phyloP scores from a whole-genome alignment of 1,140 invertebrate genomes.

The Drosophila rhopaloa region DNA sequence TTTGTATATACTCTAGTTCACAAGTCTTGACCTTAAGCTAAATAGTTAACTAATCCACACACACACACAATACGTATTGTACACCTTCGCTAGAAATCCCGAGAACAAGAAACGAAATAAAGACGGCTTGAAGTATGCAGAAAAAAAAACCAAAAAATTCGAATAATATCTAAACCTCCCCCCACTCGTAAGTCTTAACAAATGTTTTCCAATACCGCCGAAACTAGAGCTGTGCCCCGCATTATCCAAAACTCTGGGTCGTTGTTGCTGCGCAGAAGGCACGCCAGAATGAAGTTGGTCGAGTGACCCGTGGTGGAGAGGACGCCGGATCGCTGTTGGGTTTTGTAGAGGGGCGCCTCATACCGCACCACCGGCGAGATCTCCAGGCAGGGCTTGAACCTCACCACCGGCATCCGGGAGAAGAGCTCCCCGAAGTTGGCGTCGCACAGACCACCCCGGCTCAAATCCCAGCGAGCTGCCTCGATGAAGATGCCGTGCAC shows the following conservation, averaged over 20 bases:
- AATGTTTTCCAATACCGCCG: slow-evolving; percentile 88
- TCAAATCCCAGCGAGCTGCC: slow-evolving; percentile 92
- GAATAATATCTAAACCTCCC: neutral
- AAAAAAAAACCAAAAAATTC: slow-evolving; percentile 4
- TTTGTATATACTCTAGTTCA: neutral
- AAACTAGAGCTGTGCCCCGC: slow-evolving; percentile 92
- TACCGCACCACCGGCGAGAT: slow-evolving; percentile 86
- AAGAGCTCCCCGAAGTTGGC: slow-evolving; percentile 91
- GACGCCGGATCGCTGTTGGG: slow-evolving; percentile 91
- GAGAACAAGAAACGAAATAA: slow-evolving; percentile 70
- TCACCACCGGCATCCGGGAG: slow-evolving; percentile 90
- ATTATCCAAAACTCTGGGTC: slow-evolving; percentile 92
- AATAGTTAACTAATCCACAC: neutral
- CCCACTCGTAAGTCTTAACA: slow-evolving; percentile 30
- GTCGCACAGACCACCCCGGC: slow-evolving; percentile 88
- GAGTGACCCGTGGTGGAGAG: slow-evolving; percentile 95
- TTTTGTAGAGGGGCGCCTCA: slow-evolving; percentile 93
- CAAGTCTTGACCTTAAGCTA: slow-evolving; percentile 3
- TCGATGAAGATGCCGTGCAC: slow-evolving; percentile 95
- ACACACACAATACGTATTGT: slow-evolving; percentile 30
- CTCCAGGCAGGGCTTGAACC: slow-evolving; percentile 87
- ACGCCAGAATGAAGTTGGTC: slow-evolving; percentile 94
- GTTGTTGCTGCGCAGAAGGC: slow-evolving; percentile 88
- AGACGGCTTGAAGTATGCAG: slow-evolving; percentile 42
- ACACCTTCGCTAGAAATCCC: slow-evolving; percentile 31